A percentile compares a stretch with the other conserved stretches of the same genome.
phyloP scores from a whole-genome alignment of 2,797 vertebrate genomes.

The Clamator glandarius region DNA sequence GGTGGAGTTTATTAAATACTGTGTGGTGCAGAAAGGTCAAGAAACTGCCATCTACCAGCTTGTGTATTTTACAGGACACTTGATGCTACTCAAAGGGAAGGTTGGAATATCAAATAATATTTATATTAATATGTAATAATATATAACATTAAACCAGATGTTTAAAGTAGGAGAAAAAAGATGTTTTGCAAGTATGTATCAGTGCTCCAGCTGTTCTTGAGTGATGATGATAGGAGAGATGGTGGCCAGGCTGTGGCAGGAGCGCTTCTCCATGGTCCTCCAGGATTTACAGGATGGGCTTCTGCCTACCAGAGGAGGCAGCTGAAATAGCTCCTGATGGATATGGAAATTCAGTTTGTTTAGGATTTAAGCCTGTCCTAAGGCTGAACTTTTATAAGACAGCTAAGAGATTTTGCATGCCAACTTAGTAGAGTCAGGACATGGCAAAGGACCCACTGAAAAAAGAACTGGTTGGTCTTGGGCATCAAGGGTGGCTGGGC shows the following conservation, averaged over 20 bases:
- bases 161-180: neutral
- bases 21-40: neutral
- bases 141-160: neutral
- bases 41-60: neutral
- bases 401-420: neutral
- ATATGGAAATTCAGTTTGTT: neutral
- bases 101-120: neutral
- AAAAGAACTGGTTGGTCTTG: fast-evolving
- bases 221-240: neutral
- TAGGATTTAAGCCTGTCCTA: neutral
- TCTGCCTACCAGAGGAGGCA: neutral
- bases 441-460: neutral
- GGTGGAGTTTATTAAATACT: neutral
- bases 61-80: fast-evolving
- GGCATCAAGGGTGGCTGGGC: neutral
- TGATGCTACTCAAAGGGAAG: neutral
- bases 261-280: fast-evolving
- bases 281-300: neutral
- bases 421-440: neutral
- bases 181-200: neutral
- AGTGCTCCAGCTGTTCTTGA: neutral
- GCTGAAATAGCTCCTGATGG: neutral
- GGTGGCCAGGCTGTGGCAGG: neutral
- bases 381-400: neutral
- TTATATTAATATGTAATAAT: neutral